Evolutionary conservation across 2,888 invertebrate genomes (phyloP), one percentile per base, ranked within the genome.

Genomic region (Ectemnius continuus): DNA sequence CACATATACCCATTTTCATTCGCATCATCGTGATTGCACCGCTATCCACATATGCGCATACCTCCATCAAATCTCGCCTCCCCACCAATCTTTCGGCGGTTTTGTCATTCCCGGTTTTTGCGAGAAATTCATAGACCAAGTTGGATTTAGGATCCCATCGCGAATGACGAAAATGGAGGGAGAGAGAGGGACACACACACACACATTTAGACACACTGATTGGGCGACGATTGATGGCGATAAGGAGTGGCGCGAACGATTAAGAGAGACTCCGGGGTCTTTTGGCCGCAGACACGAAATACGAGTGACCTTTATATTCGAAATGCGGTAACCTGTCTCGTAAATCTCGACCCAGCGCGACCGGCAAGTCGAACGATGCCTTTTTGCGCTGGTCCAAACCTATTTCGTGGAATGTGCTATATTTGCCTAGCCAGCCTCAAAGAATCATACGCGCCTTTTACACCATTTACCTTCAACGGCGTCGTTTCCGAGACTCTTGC

Each of bases 271-370:
- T 63, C 47, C 67, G 45, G 45, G 56, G 6, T 1, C 52, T 52
- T 16, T 16, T 52, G 14, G 52, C 16, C 52, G 5, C 65, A 47
- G 66, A 63, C 67, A 60, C 62, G 56, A 71, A 65, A 73, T 71
- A 70, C 61, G 76, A 67, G 58, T 60, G 69, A 71, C 73, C 77
- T 70, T 71, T 79, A 70, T 70, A 63, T 67, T 60, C 63, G 69
- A 61, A 75, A 76, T 70, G 78, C 77, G 67, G 76, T 62, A 73
- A 70, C 73, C 75, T 80, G 82, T 83, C 86, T 85, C 83, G 78
- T 84, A 86, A 86, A 86, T 86, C 82, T 80, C 74, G 64, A 52
- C 69, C 58, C 67, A 14, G n/a, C 46, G 76, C 78, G 81, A 83
- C 75, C 67, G 76, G 70, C 68, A 76, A 80, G 80, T 79, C 71